Evolutionary conservation across 1,140 invertebrate genomes (phyloP), one percentile per base, ranked within the genome.

Genomic region (Arion vulgaris): DNA sequence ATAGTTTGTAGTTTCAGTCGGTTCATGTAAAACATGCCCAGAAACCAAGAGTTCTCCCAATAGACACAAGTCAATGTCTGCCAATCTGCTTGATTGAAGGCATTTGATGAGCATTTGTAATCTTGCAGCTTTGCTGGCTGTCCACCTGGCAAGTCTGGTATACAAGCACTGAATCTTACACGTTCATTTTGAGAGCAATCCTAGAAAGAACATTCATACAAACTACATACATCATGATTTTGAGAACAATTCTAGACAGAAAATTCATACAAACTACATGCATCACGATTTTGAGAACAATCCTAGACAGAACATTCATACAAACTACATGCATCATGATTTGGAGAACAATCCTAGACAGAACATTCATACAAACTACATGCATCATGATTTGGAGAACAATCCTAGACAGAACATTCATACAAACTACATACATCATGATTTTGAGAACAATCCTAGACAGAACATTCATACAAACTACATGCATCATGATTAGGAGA

Each of bases 11-110:
- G 75, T 49, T 77, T 83, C 26, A 34, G n/a, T 28, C 73, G 49
- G 41, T 83, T 86, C 26, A 41, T 41, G 78, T 86, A 86, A 83
- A 84, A 89, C 34, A 85, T 75, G 9, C 89, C 88, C 28, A 90
- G 85, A 5, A 85, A 80, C 19, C 83, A 83, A 39, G 87, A 89
- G 75, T 85, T 83, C 72, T 90, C 88, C 23, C 82, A 85, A 39
- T 84, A 53, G 23, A 90, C 89, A 86, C 89, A 90, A 82, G 87
- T 86, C 11, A 89, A 23, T 19, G 83, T 84, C 57, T 87, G 88
- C 88, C 88, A 89, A 82, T 90, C 88, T 17, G 84, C 85, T 57
- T 86, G 87, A 28, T 74, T 49, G 28, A 83, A 82, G 0, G 85
- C 82, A 1, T 72, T 62, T 36, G 88, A 87, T 26, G 74, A 57